Base-by-base conservation (phyloP, 2,888 invertebrate genomes). In the Yponomeuta plumbellus region DNA sequence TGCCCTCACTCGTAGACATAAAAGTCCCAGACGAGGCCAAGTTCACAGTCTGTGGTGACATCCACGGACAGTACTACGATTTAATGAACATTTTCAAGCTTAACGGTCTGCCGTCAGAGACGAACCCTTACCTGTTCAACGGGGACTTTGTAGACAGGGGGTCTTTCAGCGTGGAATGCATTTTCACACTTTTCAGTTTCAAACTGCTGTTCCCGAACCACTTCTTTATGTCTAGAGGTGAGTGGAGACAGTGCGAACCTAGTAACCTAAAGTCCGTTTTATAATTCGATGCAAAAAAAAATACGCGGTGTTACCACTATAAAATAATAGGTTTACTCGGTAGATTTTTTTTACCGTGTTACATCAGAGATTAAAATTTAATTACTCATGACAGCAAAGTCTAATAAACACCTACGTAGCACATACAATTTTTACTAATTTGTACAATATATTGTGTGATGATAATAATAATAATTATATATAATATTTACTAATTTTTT, bases 91-190 rank as follows among this genome's bases (percentile, higher is more conserved):
- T 99, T 77, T 99, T 99, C 88, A 93, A 97, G 76, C 92, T 99
- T 71, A 99, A 99, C 82, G 99, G 99, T n/a, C 89, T 97, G 69
- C 99, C 99, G 10, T 98, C 98, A 0, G 94, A 96, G 81, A 94
- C 94, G 39, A 99, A 99, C 92, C 99, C 99, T 66, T 99, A 99
- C 90, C 91, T 99, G 73, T 99, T 99, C 87, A 99, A 99, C 85
- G 99, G 99, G 69, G 99, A 99, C 91, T 99, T 99, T 86, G 99
- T 99, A 21, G 99, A 99, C 87, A 93, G 99, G 88, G 99, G 99
- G 17, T 99, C 99, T 0, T 99, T 99, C 86, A 99, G 99, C 52
- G 99, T 99, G 40, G 99, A 99, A 91, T 99, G 99, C 83, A 99
- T 99, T 80, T 98, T 99, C 81, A 97, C 97, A 11, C 91, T 99